Base-by-base conservation (phyloP, 1,140 invertebrate species). In the Aradophagus sp. region DNA sequence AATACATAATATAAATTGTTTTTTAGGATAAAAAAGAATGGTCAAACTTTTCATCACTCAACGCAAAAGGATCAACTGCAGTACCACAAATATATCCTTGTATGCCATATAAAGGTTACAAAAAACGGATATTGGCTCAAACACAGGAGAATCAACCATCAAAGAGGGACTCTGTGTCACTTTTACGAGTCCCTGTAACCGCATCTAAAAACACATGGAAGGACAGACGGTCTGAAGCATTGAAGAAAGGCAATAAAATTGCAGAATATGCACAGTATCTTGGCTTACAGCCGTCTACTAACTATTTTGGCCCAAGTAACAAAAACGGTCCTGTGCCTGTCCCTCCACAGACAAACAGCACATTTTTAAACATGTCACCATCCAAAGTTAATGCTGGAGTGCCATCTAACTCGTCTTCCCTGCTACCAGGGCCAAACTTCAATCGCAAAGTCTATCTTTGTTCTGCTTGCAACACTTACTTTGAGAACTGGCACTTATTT, bases 401-500 rank as follows among this genome's bases (percentile, higher is more conserved):
- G 88, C 34, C 58, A 0, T 77, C 90, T 81, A 27, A 86, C 86
- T n/a, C 89, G 88, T 75, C 90, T 89, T 26, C 53, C n/a, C 13
- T 44, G 10, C 55, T 27, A 7, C 29, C 41, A 0, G 15, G 52
- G 1, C 67, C 67, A 41, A 87, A 89, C 74, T 88, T 90, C n/a
- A 90, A 90, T 13, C 84, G 91, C 34, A 92, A 92, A 83, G 92
- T 93, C 45, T 93, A 91, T 69, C 79, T 92, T 10, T 95, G 93
- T 78, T 90, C 91, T 6, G 90, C 90, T 0, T 95, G 93, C 80
- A 90, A 89, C 15, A 92, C 89, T 1, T 93, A 93, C 70, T 93
- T 93, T 84, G 92, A 93, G 82, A 92, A 92, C 68, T 94, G 92
- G 91, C 93, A 93, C 84, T 84, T 94, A 17, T 94, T 93, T 79